These are phyloP conservation scores for Carapus acus DNA, from an alignment of 2,797 vertebrate species.

Conservation along the genomic window DNA sequence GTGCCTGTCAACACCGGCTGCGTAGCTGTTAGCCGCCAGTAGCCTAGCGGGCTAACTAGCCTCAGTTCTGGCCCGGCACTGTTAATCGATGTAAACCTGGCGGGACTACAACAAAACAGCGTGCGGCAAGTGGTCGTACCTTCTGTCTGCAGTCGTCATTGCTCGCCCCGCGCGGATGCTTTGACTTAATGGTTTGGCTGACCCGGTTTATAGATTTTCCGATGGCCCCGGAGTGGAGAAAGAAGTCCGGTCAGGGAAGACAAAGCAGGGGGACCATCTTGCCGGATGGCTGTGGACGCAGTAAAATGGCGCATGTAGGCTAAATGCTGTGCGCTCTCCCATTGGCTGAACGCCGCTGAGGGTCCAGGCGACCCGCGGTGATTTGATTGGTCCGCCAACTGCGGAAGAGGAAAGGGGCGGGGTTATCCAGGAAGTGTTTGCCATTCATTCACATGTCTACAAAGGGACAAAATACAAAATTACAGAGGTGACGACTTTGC, in stretches of 20 bases:
- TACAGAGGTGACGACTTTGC: too few species aligned
- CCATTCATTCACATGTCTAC: background rate
- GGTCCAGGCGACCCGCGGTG: constrained; percentile 27
- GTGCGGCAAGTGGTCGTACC: constrained; percentile 63
- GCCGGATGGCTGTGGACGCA: constrained; percentile 77
- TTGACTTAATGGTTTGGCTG: constrained; percentile 6
- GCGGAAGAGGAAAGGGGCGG: background rate
- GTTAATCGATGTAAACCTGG: constrained; percentile 43
- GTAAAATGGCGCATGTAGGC: constrained; percentile 79
- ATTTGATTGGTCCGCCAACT: constrained; percentile 16
- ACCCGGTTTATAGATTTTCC: constrained; percentile 6
- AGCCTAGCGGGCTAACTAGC: constrained; percentile 45
- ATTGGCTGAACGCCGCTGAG: constrained; percentile 55
- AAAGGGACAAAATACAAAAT: too few species aligned
- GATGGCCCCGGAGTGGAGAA: constrained; percentile 29
- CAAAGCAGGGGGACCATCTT: constrained; percentile 83
- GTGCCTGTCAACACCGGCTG: constrained; percentile 53
- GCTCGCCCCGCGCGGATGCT: constrained; percentile 49
- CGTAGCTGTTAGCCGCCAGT: constrained; percentile 41
- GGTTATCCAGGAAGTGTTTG: background rate
- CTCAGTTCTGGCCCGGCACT: constrained; percentile 44
- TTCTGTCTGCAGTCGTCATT: constrained; percentile 77
- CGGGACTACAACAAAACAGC: constrained; percentile 51
- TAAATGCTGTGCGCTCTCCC: constrained; percentile 43
- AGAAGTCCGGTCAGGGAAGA: constrained; percentile 66